Evolutionary conservation across 2,113 vertebrate species (phyloP).

Genomic region (Gambusia affinis): DNA sequence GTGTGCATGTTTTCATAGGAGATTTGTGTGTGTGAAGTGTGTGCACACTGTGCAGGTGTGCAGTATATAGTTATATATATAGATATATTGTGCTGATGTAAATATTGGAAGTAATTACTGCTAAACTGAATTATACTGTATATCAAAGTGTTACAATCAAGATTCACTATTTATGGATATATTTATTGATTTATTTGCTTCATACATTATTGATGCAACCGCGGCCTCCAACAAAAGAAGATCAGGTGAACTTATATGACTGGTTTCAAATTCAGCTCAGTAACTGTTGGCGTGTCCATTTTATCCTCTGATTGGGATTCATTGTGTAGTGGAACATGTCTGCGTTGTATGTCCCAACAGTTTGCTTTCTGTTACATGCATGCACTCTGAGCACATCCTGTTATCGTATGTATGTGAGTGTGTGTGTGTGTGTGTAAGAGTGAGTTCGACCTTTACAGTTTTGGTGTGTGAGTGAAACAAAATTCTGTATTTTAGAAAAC

Average conservation of each 20-base stretch:
- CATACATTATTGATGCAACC: conserved; percentile 46
- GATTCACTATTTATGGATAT: conserved; percentile 64
- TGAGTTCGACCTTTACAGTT: not conserved
- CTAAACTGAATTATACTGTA: conserved; percentile 61
- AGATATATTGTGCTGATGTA: conserved; percentile 63
- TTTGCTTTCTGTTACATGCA: not conserved
- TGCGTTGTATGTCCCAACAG: not conserved
- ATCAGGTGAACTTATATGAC: conserved; percentile 24
- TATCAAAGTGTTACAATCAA: conserved; percentile 61
- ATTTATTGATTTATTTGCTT: conserved; percentile 58
- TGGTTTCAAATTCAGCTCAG: not conserved
- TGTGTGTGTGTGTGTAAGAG: not conserved
- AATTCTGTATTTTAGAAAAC: conserved; percentile 3
- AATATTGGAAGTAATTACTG: conserved; percentile 65
- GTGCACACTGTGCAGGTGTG: conserved; percentile 19
- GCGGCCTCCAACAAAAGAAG: conserved; percentile 3
- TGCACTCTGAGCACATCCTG: conserved; percentile 37
- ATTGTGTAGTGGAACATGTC: not conserved
- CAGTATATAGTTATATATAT: conserved; percentile 2
- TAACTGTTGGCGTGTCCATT: not conserved
- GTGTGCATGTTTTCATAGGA: conserved; percentile 24
- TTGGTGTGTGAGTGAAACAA: not conserved
- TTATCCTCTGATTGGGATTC: conserved; percentile 21
- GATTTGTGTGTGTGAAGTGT: conserved; percentile 4
- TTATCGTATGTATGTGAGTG: not conserved